Base-by-base conservation (phyloP, 2,797 vertebrate species). In the Sardinella longiceps region DNA sequence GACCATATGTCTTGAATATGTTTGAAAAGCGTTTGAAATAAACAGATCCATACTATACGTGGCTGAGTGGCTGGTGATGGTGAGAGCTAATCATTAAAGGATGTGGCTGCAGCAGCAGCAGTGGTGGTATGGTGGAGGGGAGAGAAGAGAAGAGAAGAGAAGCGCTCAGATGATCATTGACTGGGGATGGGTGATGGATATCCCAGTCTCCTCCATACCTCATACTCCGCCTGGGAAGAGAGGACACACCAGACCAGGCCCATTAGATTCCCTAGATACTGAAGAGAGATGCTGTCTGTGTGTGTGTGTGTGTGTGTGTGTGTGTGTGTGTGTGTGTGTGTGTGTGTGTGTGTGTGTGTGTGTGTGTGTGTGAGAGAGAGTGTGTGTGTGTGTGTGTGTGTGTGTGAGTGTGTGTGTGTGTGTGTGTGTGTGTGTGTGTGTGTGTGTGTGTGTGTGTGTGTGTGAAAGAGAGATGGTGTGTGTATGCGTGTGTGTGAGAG, bases 31-130 rank as follows among this genome's bases (percentile, higher is more conserved):
- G 18, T 81, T 53, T 80, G 83, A 84, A 80, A 56, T 43, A 45
- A 80, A 46, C 39, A 56, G 43, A 74, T 80, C 45, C 80, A 84
- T 56, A n/a, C n/a, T n/a, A n/a, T n/a, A 25, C 25, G 18, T 56
- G 39, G 30, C 83, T 11, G 58, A 2, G 58, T 12, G 33, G 50
- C 39, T n/a, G n/a, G n/a, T n/a, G n/a, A n/a, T n/a, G 14, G 15
- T 80, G 83, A 80, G 80, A 77, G 83, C 48, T 84, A 84, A 84
- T 84, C 77, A 84, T 63, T 63, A 63, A 63, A 25, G n/a, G 1
- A 25, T n/a, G 23, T 6, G 56, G 23, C 5, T 0, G n/a, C n/a
- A n/a, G n/a, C n/a, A n/a, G n/a, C n/a, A n/a, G n/a, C n/a, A n/a
- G n/a, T n/a, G n/a, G n/a, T n/a, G n/a, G n/a, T n/a, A n/a, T n/a